These are phyloP conservation scores for Austrofundulus limnaeus DNA, from an alignment of 2,113 vertebrate species.

Conservation along the genomic window DNA sequence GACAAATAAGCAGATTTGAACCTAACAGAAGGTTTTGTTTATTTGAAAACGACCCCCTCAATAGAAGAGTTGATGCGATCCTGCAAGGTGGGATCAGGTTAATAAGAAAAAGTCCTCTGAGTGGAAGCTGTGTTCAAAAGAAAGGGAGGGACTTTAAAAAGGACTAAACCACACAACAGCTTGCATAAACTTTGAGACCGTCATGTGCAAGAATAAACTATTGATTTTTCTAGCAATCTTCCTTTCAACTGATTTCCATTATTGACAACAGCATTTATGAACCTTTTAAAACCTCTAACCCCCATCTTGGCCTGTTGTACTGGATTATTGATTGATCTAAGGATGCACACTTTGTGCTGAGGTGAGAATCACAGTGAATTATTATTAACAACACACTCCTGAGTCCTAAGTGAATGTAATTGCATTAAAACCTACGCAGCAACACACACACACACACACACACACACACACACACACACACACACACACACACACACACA, in stretches of 20 bases:
- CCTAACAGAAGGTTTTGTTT: not conserved
- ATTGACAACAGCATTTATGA: constrained; percentile 39
- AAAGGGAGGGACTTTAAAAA: constrained; percentile 8
- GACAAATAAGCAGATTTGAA: not conserved
- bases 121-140: constrained; percentile 1
- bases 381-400: constrained; percentile 42
- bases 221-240: constrained; percentile 41
- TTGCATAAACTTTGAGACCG: constrained; percentile 16
- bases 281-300: constrained; percentile 44
- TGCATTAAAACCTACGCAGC: not conserved
- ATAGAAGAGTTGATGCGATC: not conserved
- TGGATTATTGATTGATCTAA: constrained; percentile 41
- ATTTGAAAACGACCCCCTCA: not conserved
- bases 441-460: not conserved
- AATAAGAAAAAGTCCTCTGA: constrained; percentile 4
- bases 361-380: constrained; percentile 25
- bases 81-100: not conserved
- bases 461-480: not conserved
- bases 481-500: too few relatives aligned
- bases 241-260: constrained; percentile 48
- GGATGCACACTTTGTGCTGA: constrained; percentile 13
- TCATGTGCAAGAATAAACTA: constrained; percentile 38
- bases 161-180: constrained; percentile 6
- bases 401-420: constrained; percentile 7
- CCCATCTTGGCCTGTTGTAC: constrained; percentile 22